Evolutionary conservation across 2,888 invertebrate species (phyloP).

Genomic region (Catocala sponsa): DNA sequence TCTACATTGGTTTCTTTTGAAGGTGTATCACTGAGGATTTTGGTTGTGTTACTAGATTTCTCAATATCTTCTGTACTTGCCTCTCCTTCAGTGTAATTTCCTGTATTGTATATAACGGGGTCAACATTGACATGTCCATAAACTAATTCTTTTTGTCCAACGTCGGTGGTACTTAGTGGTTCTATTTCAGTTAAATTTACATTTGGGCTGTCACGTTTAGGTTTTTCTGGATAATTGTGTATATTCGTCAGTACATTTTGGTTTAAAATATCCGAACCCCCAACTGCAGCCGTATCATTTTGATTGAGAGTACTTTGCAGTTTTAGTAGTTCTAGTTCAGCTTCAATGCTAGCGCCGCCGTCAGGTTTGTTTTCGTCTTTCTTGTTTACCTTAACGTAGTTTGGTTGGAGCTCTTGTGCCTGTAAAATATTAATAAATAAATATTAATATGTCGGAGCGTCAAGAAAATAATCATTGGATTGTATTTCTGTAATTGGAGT

Average conservation of each 20-base stretch:
- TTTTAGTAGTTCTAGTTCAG: constrained; percentile 80
- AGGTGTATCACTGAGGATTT: constrained; percentile 44
- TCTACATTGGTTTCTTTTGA: constrained; percentile 38
- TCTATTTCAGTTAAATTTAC: constrained; percentile 64
- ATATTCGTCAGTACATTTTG: constrained; percentile 72
- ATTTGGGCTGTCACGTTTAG: constrained; percentile 79
- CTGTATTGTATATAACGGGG: constrained; percentile 70
- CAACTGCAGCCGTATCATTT: constrained; percentile 60
- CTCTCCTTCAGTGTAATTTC: constrained; percentile 57
- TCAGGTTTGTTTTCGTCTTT: constrained; percentile 69
- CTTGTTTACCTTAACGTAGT: constrained; percentile 72
- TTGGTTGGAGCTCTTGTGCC: constrained; percentile 73
- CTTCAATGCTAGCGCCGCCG: constrained; percentile 74
- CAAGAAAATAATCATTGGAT: too few relatives aligned
- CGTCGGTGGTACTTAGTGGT: constrained; percentile 60
- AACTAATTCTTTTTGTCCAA: constrained; percentile 81
- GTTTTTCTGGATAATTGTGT: constrained; percentile 74
- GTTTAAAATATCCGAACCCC: constrained; percentile 61
- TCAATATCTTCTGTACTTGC: constrained; percentile 37
- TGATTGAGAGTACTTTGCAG: constrained; percentile 67
- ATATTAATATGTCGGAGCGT: too few relatives aligned
- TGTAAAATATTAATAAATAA: constrained; percentile 46
- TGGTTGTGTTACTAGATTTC: constrained; percentile 40
- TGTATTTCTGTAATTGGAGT: too few relatives aligned
- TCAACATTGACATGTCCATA: constrained; percentile 82